Conservation (phyloP, 1,140 invertebrate genomes). For the Arctopsyche grandis region DNA sequence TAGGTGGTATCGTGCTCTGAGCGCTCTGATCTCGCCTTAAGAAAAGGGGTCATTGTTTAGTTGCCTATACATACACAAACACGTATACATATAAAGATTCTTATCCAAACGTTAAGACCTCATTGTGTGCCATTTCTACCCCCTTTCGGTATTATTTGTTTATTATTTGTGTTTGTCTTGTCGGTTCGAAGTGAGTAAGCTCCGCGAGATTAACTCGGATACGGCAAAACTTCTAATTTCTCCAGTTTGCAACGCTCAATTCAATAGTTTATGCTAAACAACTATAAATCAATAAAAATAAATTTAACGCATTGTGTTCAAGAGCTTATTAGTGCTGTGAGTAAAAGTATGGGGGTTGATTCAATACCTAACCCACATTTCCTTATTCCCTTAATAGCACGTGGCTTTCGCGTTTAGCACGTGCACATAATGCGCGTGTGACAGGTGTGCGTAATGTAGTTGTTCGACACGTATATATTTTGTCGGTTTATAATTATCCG, state of each 20-base stretch:
- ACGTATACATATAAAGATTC: neutral
- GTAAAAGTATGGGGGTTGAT: no score
- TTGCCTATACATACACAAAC: neutral
- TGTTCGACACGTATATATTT: slow-evolving; percentile 3
- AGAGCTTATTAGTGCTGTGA: no score
- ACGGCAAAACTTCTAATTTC: neutral
- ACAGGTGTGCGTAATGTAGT: slow-evolving; percentile 3
- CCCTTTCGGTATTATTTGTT: slow-evolving; percentile 34
- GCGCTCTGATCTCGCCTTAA: slow-evolving; percentile 30
- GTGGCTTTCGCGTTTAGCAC: neutral
- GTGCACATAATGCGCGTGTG: neutral
- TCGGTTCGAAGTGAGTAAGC: slow-evolving; percentile 31
- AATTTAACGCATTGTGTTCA: no score
- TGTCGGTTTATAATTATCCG: no score
- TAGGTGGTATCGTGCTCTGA: neutral
- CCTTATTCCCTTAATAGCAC: neutral
- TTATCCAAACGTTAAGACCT: neutral
- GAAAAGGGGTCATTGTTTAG: slow-evolving; percentile 38
- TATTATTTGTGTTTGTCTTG: slow-evolving; percentile 44
- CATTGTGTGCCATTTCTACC: neutral
- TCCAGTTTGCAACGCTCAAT: neutral
- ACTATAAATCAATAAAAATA: neutral
- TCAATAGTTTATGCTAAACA: neutral
- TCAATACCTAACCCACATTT: no score
- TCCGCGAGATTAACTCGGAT: slow-evolving; percentile 28